Percentiles rank a stretch among this genome's conserved stretches.
phyloP scores from a whole-genome alignment of 2,113 vertebrate species.

The Odontophorus gujanensis region DNA sequence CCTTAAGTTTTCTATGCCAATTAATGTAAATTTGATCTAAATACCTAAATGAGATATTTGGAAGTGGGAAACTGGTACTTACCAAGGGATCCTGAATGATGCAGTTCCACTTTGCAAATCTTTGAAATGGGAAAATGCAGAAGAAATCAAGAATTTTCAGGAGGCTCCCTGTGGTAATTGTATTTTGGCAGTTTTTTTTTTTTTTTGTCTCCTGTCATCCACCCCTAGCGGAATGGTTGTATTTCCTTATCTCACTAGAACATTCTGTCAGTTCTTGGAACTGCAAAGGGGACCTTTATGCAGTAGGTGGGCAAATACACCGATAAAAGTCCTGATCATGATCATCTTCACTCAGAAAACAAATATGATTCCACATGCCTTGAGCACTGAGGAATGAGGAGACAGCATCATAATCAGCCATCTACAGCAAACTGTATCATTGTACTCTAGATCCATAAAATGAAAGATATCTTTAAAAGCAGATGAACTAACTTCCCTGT shows the following conservation, averaged over 20 bases:
- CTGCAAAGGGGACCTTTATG: slow-evolving; percentile 50
- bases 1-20: slow-evolving; percentile 19
- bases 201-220: slow-evolving; percentile 2
- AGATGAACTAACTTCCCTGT: not conserved
- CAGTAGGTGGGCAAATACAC: slow-evolving; percentile 24
- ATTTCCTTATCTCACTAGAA: slow-evolving; percentile 59
- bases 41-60: slow-evolving; percentile 14
- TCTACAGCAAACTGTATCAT: slow-evolving; percentile 12
- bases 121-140: not conserved
- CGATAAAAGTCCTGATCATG: not conserved
- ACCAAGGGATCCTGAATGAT: not conserved
- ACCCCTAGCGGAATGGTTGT: slow-evolving; percentile 25
- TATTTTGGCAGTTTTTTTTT: not conserved
- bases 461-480: slow-evolving; percentile 12
- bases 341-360: slow-evolving; percentile 47
- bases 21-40: slow-evolving; percentile 60
- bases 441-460: not conserved
- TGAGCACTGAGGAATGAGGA: not conserved
- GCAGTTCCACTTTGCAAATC: not conserved
- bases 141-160: slow-evolving; percentile 56
- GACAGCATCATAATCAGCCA: slow-evolving; percentile 11
- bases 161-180: slow-evolving; percentile 31
- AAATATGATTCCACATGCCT: slow-evolving; percentile 14
- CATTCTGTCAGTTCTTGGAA: slow-evolving; percentile 63
- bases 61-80: slow-evolving; percentile 11